A percentile compares a stretch with the other conserved stretches of the same genome.
Evolutionary conservation across 2,888 invertebrate species (phyloP).

Genomic region (Lasius fuliginosus): DNA sequence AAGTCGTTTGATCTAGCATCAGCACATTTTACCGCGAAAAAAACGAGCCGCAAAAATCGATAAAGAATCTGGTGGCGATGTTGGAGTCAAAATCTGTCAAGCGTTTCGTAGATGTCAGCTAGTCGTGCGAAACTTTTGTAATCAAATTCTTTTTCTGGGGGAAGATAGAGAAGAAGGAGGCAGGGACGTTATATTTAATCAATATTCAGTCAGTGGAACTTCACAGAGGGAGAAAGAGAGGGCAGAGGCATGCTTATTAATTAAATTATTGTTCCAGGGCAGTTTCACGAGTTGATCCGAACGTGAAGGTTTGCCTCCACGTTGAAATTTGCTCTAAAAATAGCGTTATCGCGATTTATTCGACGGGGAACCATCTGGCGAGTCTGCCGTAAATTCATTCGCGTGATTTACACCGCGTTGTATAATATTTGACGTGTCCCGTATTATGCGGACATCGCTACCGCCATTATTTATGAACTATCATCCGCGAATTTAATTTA

Average conservation of each 20-base stretch:
- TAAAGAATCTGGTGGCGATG: constrained; percentile 17
- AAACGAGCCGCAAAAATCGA: constrained; percentile 28
- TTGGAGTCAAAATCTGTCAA: constrained; percentile 38
- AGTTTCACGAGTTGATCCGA: background rate
- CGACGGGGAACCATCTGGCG: constrained; percentile 24
- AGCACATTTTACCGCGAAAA: constrained; percentile 19
- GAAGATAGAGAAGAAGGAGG: background rate
- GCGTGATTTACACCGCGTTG: constrained; percentile 30
- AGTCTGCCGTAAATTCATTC: constrained; percentile 13
- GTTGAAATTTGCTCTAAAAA: constrained; percentile 40
- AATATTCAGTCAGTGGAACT: constrained; percentile 38
- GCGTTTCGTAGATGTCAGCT: constrained; percentile 20
- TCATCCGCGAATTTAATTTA: background rate
- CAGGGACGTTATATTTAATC: constrained; percentile 52
- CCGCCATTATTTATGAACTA: constrained; percentile 17
- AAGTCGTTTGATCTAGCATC: constrained; percentile 12
- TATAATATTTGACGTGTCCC: constrained; percentile 27
- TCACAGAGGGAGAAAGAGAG: constrained; percentile 4
- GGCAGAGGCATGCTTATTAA: constrained; percentile 49
- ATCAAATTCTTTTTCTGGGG: constrained; percentile 41
- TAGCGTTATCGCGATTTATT: constrained; percentile 27
- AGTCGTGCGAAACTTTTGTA: constrained; percentile 44
- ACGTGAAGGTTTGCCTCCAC: constrained; percentile 12
- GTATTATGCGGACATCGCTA: background rate
- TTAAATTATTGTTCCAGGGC: constrained; percentile 47